phyloP scores from a whole-genome alignment of 2,888 invertebrate genomes.

The Perizoma affinitatum region DNA sequence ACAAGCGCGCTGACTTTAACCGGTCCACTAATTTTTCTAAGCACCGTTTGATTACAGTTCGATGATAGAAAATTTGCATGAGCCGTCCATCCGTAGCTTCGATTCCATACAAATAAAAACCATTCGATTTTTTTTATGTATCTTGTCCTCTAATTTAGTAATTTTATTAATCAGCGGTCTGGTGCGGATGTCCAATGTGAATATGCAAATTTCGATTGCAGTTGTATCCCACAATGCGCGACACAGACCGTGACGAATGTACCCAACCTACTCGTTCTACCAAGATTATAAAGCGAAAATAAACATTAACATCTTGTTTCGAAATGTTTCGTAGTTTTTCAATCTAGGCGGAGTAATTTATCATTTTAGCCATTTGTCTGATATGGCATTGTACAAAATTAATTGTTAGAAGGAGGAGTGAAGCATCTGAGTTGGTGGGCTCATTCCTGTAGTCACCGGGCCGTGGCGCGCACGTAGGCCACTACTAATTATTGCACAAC shows the following conservation, averaged over 20 bases:
- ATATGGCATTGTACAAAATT: conserved; percentile 34
- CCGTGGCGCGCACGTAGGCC: conserved; percentile 54
- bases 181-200: conserved; percentile 63
- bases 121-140: conserved; percentile 38
- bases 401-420: conserved; percentile 51
- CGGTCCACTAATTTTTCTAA: conserved; percentile 40
- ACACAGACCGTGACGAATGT: conserved; percentile 69
- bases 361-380: conserved; percentile 42
- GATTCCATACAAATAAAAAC: conserved; percentile 19
- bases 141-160: conserved; percentile 59
- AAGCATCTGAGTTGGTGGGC: conserved; percentile 39
- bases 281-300: conserved; percentile 58
- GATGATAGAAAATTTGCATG: conserved; percentile 47
- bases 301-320: conserved; percentile 60
- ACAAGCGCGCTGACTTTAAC: conserved; percentile 38
- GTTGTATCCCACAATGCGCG: conserved; percentile 68
- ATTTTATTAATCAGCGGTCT: conserved; percentile 67
- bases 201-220: conserved; percentile 76
- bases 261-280: conserved; percentile 53
- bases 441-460: conserved; percentile 69
- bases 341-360: conserved; percentile 30
- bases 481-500: conserved; percentile 72
- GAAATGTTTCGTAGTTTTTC: conserved; percentile 47
- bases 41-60: conserved; percentile 43
- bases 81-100: conserved; percentile 39